These are phyloP conservation scores for Dreissena polymorpha DNA, from an alignment of 1,140 invertebrate genomes.

Conservation along the genomic window DNA sequence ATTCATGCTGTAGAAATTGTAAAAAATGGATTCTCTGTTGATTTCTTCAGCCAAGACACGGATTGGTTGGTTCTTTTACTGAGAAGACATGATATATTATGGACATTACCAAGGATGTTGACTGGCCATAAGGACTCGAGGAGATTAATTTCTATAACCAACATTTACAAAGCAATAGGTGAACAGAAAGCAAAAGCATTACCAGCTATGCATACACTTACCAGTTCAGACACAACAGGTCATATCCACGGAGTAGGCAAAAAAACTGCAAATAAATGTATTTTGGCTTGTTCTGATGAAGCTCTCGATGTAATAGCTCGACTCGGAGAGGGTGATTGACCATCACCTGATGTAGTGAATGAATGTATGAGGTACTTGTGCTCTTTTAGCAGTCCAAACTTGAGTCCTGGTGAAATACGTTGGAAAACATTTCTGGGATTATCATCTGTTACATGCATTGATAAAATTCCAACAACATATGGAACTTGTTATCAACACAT, in stretches of 20 bases:
- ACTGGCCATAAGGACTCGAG: not conserved
- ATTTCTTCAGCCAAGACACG: no score
- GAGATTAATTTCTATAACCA: not conserved
- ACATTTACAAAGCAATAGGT: not conserved
- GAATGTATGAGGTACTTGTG: not conserved
- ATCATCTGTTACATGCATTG: no score
- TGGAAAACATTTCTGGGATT: no score
- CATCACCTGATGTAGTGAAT: constrained; percentile 3
- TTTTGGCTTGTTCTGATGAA: constrained; percentile 2
- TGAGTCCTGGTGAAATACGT: no score
- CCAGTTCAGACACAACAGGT: constrained; percentile 6
- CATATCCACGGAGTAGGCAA: not conserved
- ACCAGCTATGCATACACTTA: not conserved
- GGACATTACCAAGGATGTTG: not conserved
- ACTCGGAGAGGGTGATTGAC: not conserved
- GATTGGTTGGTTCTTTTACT: no score
- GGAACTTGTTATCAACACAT: no score
- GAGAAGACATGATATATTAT: not conserved
- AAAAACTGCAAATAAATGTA: not conserved
- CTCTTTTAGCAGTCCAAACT: not conserved
- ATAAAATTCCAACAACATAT: no score
- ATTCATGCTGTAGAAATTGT: no score
- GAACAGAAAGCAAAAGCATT: constrained; percentile 1
- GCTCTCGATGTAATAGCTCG: not conserved
- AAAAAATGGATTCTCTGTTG: no score